Conservation (phyloP, 2,797 vertebrate genomes). For the Falco naumanni region DNA sequence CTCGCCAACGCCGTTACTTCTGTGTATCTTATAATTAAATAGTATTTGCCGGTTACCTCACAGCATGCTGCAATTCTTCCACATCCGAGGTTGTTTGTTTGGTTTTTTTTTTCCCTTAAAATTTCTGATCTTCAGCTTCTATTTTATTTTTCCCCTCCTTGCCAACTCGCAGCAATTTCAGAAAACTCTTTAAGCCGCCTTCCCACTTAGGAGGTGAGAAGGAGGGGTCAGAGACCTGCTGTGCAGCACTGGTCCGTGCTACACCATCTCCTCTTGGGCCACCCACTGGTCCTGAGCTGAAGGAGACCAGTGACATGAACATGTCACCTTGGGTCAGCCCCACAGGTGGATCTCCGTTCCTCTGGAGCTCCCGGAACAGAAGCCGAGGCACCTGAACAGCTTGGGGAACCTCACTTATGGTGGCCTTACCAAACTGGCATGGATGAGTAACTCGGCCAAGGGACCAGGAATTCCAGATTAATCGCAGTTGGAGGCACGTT, state of each 20-base stretch:
- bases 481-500: neutral
- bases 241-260: neutral
- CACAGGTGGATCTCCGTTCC: neutral
- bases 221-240: neutral
- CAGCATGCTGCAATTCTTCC: slow-evolving; percentile 71
- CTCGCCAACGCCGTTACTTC: slow-evolving; percentile 38
- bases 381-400: neutral
- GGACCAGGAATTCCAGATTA: neutral
- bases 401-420: neutral
- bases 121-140: slow-evolving; percentile 28
- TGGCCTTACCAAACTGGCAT: fast-evolving
- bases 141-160: slow-evolving; percentile 40
- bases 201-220: neutral
- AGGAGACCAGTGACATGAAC: neutral
- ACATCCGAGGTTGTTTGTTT: slow-evolving; percentile 2
- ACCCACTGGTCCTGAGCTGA: neutral
- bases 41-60: slow-evolving; percentile 72
- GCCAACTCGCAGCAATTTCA: neutral
- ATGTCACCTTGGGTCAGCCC: neutral
- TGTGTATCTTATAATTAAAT: slow-evolving; percentile 74
- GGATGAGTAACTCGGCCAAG: neutral
- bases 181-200: neutral
- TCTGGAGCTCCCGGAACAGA: neutral
- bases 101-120: neutral
- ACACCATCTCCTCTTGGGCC: neutral